Evolutionary conservation across 2,888 invertebrate genomes (phyloP).

Genomic region (Ochlodes sylvanus): DNA sequence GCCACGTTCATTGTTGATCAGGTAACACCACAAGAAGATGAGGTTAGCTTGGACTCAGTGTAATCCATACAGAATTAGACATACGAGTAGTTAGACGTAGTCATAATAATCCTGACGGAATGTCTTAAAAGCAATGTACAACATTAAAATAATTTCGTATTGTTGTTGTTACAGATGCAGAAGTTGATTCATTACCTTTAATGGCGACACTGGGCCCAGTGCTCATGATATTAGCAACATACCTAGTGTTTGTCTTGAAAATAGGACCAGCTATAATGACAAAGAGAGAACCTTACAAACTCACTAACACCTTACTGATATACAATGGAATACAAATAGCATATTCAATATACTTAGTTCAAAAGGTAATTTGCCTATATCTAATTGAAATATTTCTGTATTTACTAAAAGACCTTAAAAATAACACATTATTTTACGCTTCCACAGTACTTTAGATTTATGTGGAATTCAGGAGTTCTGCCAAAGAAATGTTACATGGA

Average conservation of each 20-base stretch:
- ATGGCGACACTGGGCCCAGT: slow-evolving; percentile 92
- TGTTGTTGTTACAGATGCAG: slow-evolving; percentile 62
- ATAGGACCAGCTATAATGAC: slow-evolving; percentile 94
- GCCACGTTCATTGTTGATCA: too few species aligned
- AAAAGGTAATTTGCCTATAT: slow-evolving; percentile 86
- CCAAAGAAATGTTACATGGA: slow-evolving; percentile 63
- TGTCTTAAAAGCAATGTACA: too few species aligned
- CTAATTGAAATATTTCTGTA: neutral
- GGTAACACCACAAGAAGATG: too few species aligned
- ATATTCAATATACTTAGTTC: slow-evolving; percentile 92
- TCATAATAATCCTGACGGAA: too few species aligned
- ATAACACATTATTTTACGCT: slow-evolving; percentile 21
- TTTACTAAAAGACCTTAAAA: neutral
- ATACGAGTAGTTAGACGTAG: too few species aligned
- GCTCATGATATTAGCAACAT: slow-evolving; percentile 88
- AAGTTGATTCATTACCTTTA: slow-evolving; percentile 89
- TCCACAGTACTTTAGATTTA: slow-evolving; percentile 65
- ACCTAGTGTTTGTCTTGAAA: slow-evolving; percentile 90
- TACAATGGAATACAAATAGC: slow-evolving; percentile 96
- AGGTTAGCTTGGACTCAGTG: too few species aligned
- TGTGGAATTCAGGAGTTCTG: slow-evolving; percentile 57
- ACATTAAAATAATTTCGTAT: too few species aligned
- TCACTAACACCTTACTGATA: slow-evolving; percentile 89
- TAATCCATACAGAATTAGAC: too few species aligned
- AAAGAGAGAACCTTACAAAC: slow-evolving; percentile 92